Evolutionary conservation across 2,797 vertebrate species (phyloP).

Genomic region (Capromys pilorides): DNA sequence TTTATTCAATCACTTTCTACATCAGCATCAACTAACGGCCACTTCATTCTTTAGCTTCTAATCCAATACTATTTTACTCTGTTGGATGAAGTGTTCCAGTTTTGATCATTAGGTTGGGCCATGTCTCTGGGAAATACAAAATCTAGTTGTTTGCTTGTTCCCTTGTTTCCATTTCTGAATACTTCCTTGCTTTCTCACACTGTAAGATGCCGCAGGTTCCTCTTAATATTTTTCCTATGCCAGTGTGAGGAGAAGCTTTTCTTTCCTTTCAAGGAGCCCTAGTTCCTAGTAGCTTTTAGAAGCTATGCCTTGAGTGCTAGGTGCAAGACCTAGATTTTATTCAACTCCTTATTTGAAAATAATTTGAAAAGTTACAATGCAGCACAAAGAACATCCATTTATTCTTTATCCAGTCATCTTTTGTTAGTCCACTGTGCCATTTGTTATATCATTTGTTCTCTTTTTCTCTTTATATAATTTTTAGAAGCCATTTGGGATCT

Average conservation of each 20-base stretch:
- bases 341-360: constrained; percentile 29
- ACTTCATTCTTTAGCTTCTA: not conserved
- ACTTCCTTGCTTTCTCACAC: not conserved
- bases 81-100: not conserved
- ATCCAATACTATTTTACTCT: not conserved
- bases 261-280: not conserved
- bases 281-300: not conserved
- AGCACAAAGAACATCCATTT: constrained; percentile 18
- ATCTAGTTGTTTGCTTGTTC: not conserved
- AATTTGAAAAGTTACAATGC: constrained; percentile 27
- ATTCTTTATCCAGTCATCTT: not conserved
- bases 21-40: not conserved
- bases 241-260: not conserved
- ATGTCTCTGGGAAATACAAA: not conserved
- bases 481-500: constrained; percentile 21
- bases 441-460: not conserved
- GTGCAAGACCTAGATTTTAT: not conserved
- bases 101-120: not conserved
- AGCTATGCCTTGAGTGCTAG: not conserved
- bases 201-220: not conserved
- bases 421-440: not conserved
- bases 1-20: not conserved
- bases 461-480: not conserved
- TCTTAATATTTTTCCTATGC: not conserved
- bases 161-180: not conserved